Evolutionary conservation across 2,888 invertebrate species (phyloP).

Genomic region (Anthophora plumipes): DNA sequence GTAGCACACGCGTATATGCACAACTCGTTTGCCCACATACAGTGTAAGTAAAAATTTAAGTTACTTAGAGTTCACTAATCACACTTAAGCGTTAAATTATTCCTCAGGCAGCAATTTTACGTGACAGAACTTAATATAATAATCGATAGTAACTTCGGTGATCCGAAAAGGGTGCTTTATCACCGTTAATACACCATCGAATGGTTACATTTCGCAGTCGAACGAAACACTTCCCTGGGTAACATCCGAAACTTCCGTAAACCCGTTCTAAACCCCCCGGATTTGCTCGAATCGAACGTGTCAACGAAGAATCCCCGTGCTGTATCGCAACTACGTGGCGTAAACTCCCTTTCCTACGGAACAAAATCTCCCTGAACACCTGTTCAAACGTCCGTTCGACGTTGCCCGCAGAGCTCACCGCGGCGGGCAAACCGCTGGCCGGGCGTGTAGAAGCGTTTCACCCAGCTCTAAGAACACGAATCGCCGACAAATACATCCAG

Average conservation of each 20-base stretch:
- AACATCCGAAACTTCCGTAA: background rate
- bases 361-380: constrained; percentile 18
- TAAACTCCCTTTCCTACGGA: background rate
- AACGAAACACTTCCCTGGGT: background rate
- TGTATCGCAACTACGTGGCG: constrained; percentile 5
- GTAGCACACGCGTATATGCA: too few relatives aligned
- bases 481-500: constrained; percentile 12
- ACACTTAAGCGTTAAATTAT: too few relatives aligned
- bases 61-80: too few relatives aligned
- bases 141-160: too few relatives aligned
- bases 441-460: constrained; percentile 2
- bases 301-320: background rate
- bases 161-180: background rate
- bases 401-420: constrained; percentile 52
- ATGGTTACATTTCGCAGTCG: background rate
- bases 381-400: constrained; percentile 30
- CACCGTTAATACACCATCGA: background rate
- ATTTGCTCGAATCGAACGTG: background rate
- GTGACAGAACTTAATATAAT: too few relatives aligned
- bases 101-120: too few relatives aligned
- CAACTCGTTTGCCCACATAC: too few relatives aligned
- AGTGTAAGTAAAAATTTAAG: too few relatives aligned
- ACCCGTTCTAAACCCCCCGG: background rate
- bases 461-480: constrained; percentile 21
- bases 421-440: constrained; percentile 12